Base-by-base conservation (phyloP, 2,888 invertebrate genomes). In the Halocaridina rubra region DNA sequence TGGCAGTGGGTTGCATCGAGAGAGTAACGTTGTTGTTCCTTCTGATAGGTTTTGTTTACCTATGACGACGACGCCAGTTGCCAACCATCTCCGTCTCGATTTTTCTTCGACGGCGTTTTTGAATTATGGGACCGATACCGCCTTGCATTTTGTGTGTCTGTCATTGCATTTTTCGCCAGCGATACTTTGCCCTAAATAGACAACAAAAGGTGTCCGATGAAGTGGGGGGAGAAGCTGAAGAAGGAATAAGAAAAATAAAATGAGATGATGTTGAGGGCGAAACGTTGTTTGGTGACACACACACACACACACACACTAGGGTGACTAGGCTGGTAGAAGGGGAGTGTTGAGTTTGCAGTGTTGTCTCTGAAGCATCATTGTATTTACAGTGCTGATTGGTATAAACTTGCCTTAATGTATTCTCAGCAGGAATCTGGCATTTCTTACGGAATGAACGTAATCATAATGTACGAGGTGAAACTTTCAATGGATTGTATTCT, bases 1-100 rank as follows among this genome's bases (percentile, higher is more conserved):
- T 84, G 77, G 75, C 86, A 84, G 84, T 77, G 80, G 59, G 71
- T 84, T 85, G 87, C 84, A 87, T 80, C 71, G 77, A 80, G 78
- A 80, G 86, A 87, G 87, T 87, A 85, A 85, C 87, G 87, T 85
- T 87, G 87, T 87, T 87, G 87, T 87, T 84, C 81, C 85, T 87
- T 75, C 87, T 87, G 87, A 87, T 87, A 87, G 85, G 81, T 87
- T 87, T 87, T 87, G 87, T 87, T 87, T 87, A 87, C 87, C 87
- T 87, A 87, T 81, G 87, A 84, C 84, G 87, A 82, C 71, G 77
- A 24, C n/a, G n/a, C n/a, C 69, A 53, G 77, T 77, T 82, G 82
- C 82, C 82, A 71, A 8, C 30, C 57, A 32, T 67, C 77, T 30
- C 77, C 76, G 69, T 64, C 69, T 8, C 22, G 16, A 8, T 19